Conservation (phyloP, 2,888 invertebrate genomes). For the Melanostoma scalare region DNA sequence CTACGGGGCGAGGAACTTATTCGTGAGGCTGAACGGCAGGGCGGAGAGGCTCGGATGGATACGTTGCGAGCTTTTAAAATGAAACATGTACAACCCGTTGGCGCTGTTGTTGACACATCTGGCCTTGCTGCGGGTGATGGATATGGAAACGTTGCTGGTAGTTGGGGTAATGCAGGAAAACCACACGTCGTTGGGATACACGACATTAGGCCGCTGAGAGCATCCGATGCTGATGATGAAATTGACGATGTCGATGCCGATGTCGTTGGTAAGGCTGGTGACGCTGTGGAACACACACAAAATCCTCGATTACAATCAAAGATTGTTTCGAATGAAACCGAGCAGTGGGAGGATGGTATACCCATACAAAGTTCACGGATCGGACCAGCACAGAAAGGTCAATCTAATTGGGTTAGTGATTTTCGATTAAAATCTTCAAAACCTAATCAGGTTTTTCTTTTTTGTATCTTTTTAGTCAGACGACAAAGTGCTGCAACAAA, state of each 20-base stretch:
- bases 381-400: neutral
- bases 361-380: slow-evolving; percentile 2
- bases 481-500: neutral
- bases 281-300: neutral
- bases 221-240: slow-evolving; percentile 37
- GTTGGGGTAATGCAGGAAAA: slow-evolving; percentile 26
- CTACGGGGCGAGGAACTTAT: slow-evolving; percentile 32
- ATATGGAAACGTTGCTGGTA: slow-evolving; percentile 12
- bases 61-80: slow-evolving; percentile 42
- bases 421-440: neutral
- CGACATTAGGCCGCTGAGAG: slow-evolving; percentile 45
- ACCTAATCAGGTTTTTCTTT: slow-evolving; percentile 8
- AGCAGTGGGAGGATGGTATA: slow-evolving; percentile 2
- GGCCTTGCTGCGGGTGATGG: slow-evolving; percentile 3
- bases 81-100: slow-evolving; percentile 52
- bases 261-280: slow-evolving; percentile 6
- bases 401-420: slow-evolving; percentile 34
- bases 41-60: slow-evolving; percentile 41
- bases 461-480: slow-evolving; percentile 22
- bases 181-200: slow-evolving; percentile 54
- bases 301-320: slow-evolving; percentile 11
- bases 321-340: slow-evolving; percentile 1
- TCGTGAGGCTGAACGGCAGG: slow-evolving; percentile 38
- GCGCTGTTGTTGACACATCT: slow-evolving; percentile 21
- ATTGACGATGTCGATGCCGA: slow-evolving; percentile 35